A percentile compares a stretch with the other conserved stretches of the same genome.
These are phyloP conservation scores for Tinea trinotella DNA, from an alignment of 2,888 invertebrate genomes.

Conservation along the genomic window DNA sequence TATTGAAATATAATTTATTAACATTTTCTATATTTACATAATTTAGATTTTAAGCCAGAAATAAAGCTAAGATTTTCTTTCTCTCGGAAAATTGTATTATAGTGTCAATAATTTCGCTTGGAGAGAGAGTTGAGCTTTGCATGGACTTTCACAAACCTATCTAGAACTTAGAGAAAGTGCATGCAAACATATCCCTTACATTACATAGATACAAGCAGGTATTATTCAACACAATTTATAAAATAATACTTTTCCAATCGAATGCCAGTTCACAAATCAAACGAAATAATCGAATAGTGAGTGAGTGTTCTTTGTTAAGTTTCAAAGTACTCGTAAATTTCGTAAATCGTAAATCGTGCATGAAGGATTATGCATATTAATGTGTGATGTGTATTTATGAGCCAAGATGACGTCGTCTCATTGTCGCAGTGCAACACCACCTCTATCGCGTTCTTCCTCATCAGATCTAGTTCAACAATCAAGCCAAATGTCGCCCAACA, in stretches of 20 bases:
- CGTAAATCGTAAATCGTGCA: no score
- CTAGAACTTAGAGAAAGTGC: constrained; percentile 9
- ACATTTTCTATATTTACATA: no score
- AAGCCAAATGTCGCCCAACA: constrained; percentile 48
- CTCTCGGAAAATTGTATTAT: background rate
- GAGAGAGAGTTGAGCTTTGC: constrained; percentile 6
- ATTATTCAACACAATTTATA: background rate
- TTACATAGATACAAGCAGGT: background rate
- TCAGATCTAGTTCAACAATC: constrained; percentile 40
- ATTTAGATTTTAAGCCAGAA: background rate
- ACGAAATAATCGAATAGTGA: no score
- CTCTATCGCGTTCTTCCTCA: constrained; percentile 61
- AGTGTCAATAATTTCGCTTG: background rate
- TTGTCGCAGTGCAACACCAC: constrained; percentile 64
- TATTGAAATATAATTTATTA: no score
- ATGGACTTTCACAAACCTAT: constrained; percentile 10
- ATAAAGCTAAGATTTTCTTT: background rate
- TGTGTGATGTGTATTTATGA: constrained; percentile 39
- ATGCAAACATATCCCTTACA: constrained; percentile 14
- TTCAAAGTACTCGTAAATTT: no score
- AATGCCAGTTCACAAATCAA: no score
- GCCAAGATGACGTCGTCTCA: constrained; percentile 69
- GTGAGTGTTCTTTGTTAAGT: no score
- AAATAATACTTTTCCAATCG: background rate
- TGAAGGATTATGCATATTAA: background rate